Evolutionary conservation across 2,113 vertebrate genomes (phyloP), one percentile per base, ranked within the genome.

Genomic region (Pipra filicauda): DNA sequence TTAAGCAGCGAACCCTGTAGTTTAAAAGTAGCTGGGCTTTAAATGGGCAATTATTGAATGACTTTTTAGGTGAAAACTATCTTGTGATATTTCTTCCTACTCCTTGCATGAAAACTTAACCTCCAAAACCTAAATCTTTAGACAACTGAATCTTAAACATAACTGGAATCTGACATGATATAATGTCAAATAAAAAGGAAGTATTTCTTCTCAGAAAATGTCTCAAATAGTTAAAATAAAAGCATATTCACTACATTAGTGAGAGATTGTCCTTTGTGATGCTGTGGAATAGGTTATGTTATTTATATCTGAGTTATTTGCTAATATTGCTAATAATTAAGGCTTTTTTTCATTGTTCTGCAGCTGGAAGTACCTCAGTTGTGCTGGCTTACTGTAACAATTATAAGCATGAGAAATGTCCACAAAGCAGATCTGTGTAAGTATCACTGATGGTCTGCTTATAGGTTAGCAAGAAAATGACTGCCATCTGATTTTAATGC

Each of bases 321-420:
- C 17, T 78, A 55, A 55, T 48, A 55, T 57, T 84, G 3, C 12
- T 81, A 62, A 35, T 31, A 55, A 49, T 55, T 4, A 44, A 61
- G 13, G 4, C n/a, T 6, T 66, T 67, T 87, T 57, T 65, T 41
- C 13, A 11, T 84, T 94, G 14, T 64, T 90, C 52, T 93, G 48
- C 96, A 98, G 97, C 57, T 51, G 76, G 90, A 93, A 74, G 66
- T 72, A 16, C 74, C 91, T 82, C 79, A n/a, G 39, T 74, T 97
- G 35, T 8, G 21, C 70, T 96, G 96, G 72, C 83, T 98, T 67
- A 91, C 87, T 75, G 95, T 98, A 54, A 96, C 78, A 87, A 79
- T 98, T 51, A 55, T 97, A 58, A 54, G 94, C 33, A 35, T 96
- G 46, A 96, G 59, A 69, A 98, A 98, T 72, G 81, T 97, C 44